A percentile compares a stretch with the other conserved stretches of the same genome.
Conservation (phyloP, 2,888 invertebrate genomes). For the Zaprionus bogoriensis region DNA sequence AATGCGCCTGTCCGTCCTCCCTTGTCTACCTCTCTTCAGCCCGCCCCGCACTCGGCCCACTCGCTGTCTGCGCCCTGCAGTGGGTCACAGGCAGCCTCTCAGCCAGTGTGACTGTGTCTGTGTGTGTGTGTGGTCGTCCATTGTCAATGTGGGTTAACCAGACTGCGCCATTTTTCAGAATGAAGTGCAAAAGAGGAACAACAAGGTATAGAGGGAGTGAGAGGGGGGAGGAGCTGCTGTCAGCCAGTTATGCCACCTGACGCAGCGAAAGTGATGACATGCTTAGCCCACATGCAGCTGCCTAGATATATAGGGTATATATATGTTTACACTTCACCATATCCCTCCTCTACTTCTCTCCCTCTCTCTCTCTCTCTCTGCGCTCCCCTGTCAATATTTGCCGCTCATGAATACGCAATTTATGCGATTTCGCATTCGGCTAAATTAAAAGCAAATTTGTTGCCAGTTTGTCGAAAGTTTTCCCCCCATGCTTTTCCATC, state of each 20-base stretch:
- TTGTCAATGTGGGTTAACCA: constrained; percentile 74
- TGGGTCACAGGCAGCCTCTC: not conserved
- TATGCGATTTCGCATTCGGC: constrained; percentile 16
- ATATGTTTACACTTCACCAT: no score
- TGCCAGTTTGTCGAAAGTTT: constrained; percentile 29
- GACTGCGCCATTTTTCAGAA: constrained; percentile 59
- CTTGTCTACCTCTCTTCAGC: not conserved
- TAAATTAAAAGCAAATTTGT: constrained; percentile 70
- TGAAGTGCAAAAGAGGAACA: constrained; percentile 12
- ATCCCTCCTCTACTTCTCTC: not conserved
- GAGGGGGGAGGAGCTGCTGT: not conserved
- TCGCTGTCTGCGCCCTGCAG: constrained; percentile 32
- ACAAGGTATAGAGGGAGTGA: constrained; percentile 1
- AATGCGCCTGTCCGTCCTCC: no score
- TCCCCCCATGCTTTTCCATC: not conserved
- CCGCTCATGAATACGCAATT: constrained; percentile 36
- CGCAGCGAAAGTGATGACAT: not conserved
- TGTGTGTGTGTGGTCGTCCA: constrained; percentile 33
- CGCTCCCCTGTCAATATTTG: constrained; percentile 28
- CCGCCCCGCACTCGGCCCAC: not conserved
- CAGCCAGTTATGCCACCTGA: not conserved
- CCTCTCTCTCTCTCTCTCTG: not conserved
- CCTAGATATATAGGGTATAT: no score
- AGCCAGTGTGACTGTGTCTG: constrained; percentile 4
- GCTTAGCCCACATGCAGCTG: not conserved